Base-by-base conservation (phyloP, 2,888 invertebrate species). In the Mythimna pallens region DNA sequence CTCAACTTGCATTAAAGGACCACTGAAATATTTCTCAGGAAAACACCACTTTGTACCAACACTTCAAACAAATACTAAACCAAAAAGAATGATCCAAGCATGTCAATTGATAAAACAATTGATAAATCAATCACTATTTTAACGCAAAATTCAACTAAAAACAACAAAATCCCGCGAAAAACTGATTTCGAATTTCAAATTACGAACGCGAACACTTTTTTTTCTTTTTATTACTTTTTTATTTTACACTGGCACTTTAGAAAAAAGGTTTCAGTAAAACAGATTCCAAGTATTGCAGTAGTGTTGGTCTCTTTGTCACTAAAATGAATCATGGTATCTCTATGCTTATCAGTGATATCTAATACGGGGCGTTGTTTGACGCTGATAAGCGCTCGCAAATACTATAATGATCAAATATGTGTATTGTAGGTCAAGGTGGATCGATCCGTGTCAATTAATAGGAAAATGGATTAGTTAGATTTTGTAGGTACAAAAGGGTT, bases 351-450 rank as follows among this genome's bases (percentile, higher is more conserved):
- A 73, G 73, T 87, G 93, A 90, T 91, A 93, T 83, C 75, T 87
- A 92, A 93, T 93, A 93, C 87, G 83, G 93, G 93, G 93, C 93
- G 92, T 92, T 85, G 92, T 88, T 91, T 82, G 89, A 61, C 79
- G 78, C 34, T 87, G 88, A 91, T 90, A 89, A 87, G 78, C 76
- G 57, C 75, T 80, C 72, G 87, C 84, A 87, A 90, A 89, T 89
- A 89, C 83, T 81, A 58, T 62, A 25, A 47, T 76, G 74, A 83
- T 80, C 70, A 82, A 82, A 80, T 86, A 85, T 77, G 69, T 72
- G 61, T 73, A 80, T 90, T 88, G 73, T 91, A 82, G 92, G 92
- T 92, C 92, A 92, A 92, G 92, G 92, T 72, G 58, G 54, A 76
- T 76, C 65, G 61, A 81, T 78, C 64, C 59, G 55, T 78, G 68